Evolutionary conservation across 1,140 invertebrate species (phyloP).

Genomic region (Calosoma granatense): DNA sequence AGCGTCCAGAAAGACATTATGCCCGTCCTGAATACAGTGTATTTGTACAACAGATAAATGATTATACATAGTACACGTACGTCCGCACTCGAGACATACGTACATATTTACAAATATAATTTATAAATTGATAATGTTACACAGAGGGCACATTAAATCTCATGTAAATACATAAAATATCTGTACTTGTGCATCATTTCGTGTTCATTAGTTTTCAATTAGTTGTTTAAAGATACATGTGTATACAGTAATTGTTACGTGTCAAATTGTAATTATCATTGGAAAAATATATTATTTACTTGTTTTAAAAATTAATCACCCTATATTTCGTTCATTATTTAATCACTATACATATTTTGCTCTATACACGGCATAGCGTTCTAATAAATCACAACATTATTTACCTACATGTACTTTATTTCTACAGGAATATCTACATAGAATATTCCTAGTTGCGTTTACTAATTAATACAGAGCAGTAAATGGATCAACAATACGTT

Average conservation of each 20-base stretch:
- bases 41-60: neutral
- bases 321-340: too few relatives aligned
- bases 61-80: neutral
- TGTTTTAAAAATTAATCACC: conserved; percentile 5
- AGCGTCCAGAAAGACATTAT: neutral
- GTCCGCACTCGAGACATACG: neutral
- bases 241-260: conserved; percentile 7
- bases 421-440: too few relatives aligned
- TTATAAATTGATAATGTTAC: neutral
- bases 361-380: too few relatives aligned
- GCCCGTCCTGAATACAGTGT: conserved; percentile 6
- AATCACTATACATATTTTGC: too few relatives aligned
- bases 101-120: neutral
- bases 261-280: conserved; percentile 1
- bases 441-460: too few relatives aligned
- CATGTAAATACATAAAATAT: neutral
- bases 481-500: too few relatives aligned
- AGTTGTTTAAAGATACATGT: conserved; percentile 8
- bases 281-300: conserved; percentile 3
- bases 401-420: too few relatives aligned
- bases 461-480: too few relatives aligned
- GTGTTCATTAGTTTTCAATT: neutral
- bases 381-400: too few relatives aligned
- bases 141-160: conserved; percentile 2
- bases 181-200: neutral